Evolutionary conservation across 2,888 invertebrate genomes (phyloP).

Genomic region (Stegophylla sp.): DNA sequence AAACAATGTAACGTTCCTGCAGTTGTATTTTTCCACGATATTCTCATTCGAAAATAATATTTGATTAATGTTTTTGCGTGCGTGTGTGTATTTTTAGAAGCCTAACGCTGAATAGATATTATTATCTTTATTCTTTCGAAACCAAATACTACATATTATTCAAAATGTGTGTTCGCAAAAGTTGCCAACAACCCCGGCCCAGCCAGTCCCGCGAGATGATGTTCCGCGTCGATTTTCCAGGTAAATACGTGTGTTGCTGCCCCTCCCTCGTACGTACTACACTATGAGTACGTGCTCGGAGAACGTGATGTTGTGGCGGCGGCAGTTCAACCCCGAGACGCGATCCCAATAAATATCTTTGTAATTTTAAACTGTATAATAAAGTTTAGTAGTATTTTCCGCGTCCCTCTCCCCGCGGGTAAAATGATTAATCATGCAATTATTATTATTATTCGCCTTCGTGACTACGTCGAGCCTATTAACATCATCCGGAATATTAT

Average conservation of each 20-base stretch:
- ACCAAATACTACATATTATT: constrained; percentile 33
- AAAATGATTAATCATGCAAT: constrained; percentile 40
- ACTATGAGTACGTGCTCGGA: constrained; percentile 34
- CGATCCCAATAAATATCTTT: constrained; percentile 48
- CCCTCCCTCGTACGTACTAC: too few species aligned
- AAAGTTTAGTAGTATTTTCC: constrained; percentile 35
- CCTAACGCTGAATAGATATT: not conserved
- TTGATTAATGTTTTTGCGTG: not conserved
- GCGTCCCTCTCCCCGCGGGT: not conserved
- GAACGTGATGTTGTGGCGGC: constrained; percentile 29
- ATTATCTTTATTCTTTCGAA: constrained; percentile 20
- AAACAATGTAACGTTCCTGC: not conserved
- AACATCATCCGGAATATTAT: too few species aligned
- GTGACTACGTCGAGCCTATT: not conserved
- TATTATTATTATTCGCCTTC: constrained; percentile 38
- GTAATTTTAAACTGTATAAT: constrained; percentile 33
- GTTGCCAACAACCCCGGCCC: constrained; percentile 21
- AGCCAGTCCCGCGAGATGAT: too few species aligned
- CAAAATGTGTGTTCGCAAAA: constrained; percentile 37
- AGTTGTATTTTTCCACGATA: not conserved
- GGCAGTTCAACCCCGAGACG: not conserved
- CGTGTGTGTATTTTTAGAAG: not conserved
- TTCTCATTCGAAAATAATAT: not conserved
- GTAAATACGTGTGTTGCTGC: constrained; percentile 49
- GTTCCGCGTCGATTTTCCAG: constrained; percentile 31